Conservation (phyloP, 2,888 invertebrate species). For the Phasia obesa region DNA sequence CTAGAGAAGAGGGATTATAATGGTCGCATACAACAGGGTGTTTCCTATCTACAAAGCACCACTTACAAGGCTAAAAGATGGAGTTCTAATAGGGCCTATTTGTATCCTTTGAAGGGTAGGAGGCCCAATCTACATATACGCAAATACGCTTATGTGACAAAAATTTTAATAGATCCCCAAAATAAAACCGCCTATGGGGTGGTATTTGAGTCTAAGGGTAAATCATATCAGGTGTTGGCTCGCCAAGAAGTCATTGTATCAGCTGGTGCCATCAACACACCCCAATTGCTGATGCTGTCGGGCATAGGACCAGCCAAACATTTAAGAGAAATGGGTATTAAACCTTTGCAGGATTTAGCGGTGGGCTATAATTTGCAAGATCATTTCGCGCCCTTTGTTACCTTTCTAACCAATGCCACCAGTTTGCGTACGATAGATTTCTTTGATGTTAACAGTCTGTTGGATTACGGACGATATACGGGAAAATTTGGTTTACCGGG, state of each 20-base stretch:
- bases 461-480: slow-evolving; percentile 40
- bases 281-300: slow-evolving; percentile 91
- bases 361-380: slow-evolving; percentile 87
- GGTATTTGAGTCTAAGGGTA: slow-evolving; percentile 83
- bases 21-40: slow-evolving; percentile 84
- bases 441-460: slow-evolving; percentile 58
- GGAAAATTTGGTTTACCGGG: slow-evolving; percentile 80
- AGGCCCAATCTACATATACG: slow-evolving; percentile 85
- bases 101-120: slow-evolving; percentile 83
- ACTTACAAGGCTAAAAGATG: slow-evolving; percentile 84
- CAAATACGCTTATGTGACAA: slow-evolving; percentile 84
- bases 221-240: slow-evolving; percentile 83
- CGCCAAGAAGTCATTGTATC: slow-evolving; percentile 88
- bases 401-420: slow-evolving; percentile 84
- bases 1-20: slow-evolving; percentile 87
- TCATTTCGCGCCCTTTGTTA: slow-evolving; percentile 87
- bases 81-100: slow-evolving; percentile 85
- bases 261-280: slow-evolving; percentile 90
- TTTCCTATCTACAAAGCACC: slow-evolving; percentile 86
- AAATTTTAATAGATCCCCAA: slow-evolving; percentile 83
- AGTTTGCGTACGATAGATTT: slow-evolving; percentile 74
- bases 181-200: slow-evolving; percentile 84
- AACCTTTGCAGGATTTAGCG: slow-evolving; percentile 84
- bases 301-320: slow-evolving; percentile 87
- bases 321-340: slow-evolving; percentile 83